Base-by-base conservation (phyloP, 2,888 invertebrate genomes). In the Hemithea aestivaria region DNA sequence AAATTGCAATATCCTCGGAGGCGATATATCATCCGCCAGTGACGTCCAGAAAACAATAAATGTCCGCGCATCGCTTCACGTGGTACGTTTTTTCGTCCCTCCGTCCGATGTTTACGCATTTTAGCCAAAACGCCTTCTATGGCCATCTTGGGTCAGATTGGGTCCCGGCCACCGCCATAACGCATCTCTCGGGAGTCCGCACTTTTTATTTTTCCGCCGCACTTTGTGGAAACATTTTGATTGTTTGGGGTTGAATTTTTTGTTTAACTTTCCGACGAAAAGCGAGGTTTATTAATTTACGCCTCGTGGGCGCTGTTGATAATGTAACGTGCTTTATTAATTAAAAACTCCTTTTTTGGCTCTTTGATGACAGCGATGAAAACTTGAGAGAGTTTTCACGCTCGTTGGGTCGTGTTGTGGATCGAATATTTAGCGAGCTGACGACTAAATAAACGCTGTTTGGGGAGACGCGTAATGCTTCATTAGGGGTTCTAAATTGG, bases 111-210 rank as follows among this genome's bases (percentile, higher is more conserved):
- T 68, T 42, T 58, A 62, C 62, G 59, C 61, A 57, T 68, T 74
- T 73, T 65, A 67, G 62, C 64, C 66, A 73, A 76, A 78, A 73
- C 60, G 67, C 56, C 64, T 63, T 62, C 64, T 68, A 66, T 70
- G 71, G 59, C 62, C 61, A 64, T 64, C 70, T 64, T 46, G 66
- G 59, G 67, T 59, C 54, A 65, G 56, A 68, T 72, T 69, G 55
- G 51, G 63, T 55, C 45, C 45, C 56, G 52, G 55, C 56, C 55
- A 52, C 54, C 41, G 36, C 47, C 40, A 45, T 66, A 65, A 73
- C 62, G 65, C 53, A 56, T 56, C 70, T 62, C 65, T 12, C 27
- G 64, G 62, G 66, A 49, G 42, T 42, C 28, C 20, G 34, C 34
- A 34, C 40, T 50, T 51, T 50, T 51, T 45, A 51, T 52, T 49